These are phyloP conservation scores for Falco berigora DNA, from an alignment of 2,797 vertebrate species.

Conservation along the genomic window DNA sequence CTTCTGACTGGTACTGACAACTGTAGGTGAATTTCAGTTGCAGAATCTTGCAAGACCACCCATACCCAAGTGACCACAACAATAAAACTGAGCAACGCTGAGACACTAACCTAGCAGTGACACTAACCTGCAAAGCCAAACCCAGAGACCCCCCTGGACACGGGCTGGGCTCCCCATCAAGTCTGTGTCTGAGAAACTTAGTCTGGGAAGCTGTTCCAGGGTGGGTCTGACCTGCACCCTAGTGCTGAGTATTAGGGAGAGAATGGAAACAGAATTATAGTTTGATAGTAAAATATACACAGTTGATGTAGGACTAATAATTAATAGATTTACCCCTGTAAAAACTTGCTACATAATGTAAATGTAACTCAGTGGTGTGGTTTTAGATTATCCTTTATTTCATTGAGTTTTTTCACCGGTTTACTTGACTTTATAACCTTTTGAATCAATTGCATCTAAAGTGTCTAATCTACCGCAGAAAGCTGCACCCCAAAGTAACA, in stretches of 20 bases:
- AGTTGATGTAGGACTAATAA: neutral
- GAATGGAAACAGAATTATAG: neutral
- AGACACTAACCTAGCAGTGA: neutral
- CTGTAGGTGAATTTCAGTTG: neutral
- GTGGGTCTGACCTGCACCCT: neutral
- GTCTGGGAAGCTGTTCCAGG: neutral
- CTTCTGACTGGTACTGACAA: neutral
- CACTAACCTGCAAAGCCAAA: neutral
- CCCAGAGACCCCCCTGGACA: neutral
- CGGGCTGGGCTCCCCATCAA: neutral
- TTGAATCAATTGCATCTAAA: neutral
- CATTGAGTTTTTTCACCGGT: neutral
- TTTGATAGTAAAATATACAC: neutral
- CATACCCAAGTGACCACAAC: neutral
- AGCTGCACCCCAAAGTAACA: neutral
- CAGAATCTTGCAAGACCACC: neutral
- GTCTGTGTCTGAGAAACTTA: neutral
- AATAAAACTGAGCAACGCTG: neutral
- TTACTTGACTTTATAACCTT: neutral
- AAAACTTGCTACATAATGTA: neutral
- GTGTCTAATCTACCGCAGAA: neutral
- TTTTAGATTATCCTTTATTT: neutral
- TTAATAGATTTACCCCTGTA: neutral
- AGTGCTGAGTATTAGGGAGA: neutral
- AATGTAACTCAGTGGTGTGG: neutral